These are phyloP conservation scores for Molossus alvarezi DNA, from an alignment of 2,797 vertebrate species.

Conservation along the genomic window DNA sequence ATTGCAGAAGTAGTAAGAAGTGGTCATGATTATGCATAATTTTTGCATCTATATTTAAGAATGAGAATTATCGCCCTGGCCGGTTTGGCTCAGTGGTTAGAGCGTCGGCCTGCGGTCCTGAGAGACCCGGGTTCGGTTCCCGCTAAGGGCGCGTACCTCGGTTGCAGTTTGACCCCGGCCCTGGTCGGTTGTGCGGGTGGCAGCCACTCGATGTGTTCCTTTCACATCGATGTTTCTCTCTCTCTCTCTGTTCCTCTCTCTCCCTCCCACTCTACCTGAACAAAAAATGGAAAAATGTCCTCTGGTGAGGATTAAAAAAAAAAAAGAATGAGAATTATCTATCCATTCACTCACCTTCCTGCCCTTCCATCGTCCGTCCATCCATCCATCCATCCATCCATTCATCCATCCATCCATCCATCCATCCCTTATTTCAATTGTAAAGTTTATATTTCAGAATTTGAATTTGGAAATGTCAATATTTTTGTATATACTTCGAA, in stretches of 20 bases:
- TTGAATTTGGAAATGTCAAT: conserved; percentile 2
- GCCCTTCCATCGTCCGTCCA: not conserved
- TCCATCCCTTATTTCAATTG: not conserved
- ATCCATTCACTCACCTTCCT: not conserved
- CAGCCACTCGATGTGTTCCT: too few relatives aligned
- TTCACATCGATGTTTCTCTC: too few relatives aligned
- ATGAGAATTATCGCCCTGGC: not conserved
- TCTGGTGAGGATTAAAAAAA: too few relatives aligned
- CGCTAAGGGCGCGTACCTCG: too few relatives aligned
- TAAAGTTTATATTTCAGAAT: conserved; percentile 36
- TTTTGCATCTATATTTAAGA: not conserved
- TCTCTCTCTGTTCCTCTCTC: too few relatives aligned
- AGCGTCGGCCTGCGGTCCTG: too few relatives aligned
- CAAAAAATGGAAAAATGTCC: too few relatives aligned
- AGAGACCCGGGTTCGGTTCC: too few relatives aligned
- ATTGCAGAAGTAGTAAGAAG: not conserved
- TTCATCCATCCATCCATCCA: not conserved
- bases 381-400: not conserved
- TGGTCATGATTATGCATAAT: not conserved
- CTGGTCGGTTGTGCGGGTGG: too few relatives aligned
- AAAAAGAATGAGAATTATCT: not conserved
- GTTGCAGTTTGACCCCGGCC: too few relatives aligned
- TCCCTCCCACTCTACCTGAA: too few relatives aligned
- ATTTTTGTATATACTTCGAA: not conserved
- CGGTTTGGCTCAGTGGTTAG: too few relatives aligned